A percentile compares a stretch with the other conserved stretches of the same genome.
These are phyloP conservation scores for Mamestra configurata DNA, from an alignment of 1,140 invertebrate species.

Conservation along the genomic window DNA sequence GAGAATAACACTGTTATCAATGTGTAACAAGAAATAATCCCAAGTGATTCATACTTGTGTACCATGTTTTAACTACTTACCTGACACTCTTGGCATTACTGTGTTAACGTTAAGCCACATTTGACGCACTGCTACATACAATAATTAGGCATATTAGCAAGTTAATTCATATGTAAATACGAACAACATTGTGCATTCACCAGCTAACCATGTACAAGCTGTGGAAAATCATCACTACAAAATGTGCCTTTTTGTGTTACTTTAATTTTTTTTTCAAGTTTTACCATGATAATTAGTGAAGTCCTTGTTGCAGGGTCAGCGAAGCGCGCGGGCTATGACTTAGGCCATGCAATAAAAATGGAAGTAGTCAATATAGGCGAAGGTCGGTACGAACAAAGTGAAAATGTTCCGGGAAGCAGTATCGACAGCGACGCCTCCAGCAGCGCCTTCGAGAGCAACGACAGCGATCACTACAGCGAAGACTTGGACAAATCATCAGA, in stretches of 20 bases:
- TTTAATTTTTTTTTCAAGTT: conserved; percentile 44
- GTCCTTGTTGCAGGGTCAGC: conserved; percentile 77
- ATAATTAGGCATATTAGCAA: conserved; percentile 77
- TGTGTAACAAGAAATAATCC: conserved; percentile 47
- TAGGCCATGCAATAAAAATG: conserved; percentile 85
- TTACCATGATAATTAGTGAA: conserved; percentile 46
- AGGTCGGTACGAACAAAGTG: conserved; percentile 77
- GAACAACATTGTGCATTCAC: conserved; percentile 51
- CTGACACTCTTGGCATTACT: conserved; percentile 68
- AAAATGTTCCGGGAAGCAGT: conserved; percentile 76
- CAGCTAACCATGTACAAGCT: conserved; percentile 74
- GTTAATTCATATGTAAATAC: conserved; percentile 72
- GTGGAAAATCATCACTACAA: conserved; percentile 74
- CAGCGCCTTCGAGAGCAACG: conserved; percentile 74
- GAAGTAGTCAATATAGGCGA: conserved; percentile 79
- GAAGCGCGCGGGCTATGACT: conserved; percentile 77
- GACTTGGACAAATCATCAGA: conserved; percentile 76
- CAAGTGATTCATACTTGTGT: conserved; percentile 62
- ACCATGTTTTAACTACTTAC: conserved; percentile 56
- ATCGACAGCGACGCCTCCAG: conserved; percentile 78
- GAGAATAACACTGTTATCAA: conserved; percentile 32
- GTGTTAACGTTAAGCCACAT: conserved; percentile 72
- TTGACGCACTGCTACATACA: conserved; percentile 61
- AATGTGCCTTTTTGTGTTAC: conserved; percentile 63
- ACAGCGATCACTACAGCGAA: conserved; percentile 72